Evolutionary conservation across 2,797 vertebrate species (phyloP), one percentile per base, ranked within the genome.

Genomic region (Sebastes itinus): DNA sequence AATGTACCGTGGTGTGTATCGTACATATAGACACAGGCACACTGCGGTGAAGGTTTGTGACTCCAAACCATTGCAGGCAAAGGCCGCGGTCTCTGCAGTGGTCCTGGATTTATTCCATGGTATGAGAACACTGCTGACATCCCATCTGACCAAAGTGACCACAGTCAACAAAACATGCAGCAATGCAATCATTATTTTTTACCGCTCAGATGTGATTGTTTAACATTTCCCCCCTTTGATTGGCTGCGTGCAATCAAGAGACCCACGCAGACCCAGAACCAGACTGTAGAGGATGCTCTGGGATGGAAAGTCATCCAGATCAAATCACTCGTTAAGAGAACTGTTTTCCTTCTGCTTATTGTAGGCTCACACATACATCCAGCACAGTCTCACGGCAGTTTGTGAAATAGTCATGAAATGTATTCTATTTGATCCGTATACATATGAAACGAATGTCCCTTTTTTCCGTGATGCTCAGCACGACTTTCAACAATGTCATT

Each of bases 131-230:
- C n/a, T 38, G 12, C 73, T 42, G 59, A 28, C 70, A 74, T 81
- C 30, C 22, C 30, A 27, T 80, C 60, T 32, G 61, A 75, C 80
- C 80, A 61, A 75, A 67, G 49, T 61, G 18, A 78, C 83, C 69
- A 28, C 81, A 75, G 66, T 61, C 84, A 74, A 28, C 65, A 72
- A 74, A 79, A 77, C 74, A 82, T 60, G 61, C 72, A 64, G 68
- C 62, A 38, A 42, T 25, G 30, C 67, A 14, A 46, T 70, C 64
- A 56, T 70, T 74, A 60, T 60, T 68, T 81, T 63, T 27, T 56
- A 54, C 71, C 55, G 10, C 74, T 73, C 6, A 10, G 46, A 60
- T 38, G 27, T 65, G 63, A 74, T 60, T 56, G 46, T 52, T 73
- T 46, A 66, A 70, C 42, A 65, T 20, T 18, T 16, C 23, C 56